Evolutionary conservation across 2,888 invertebrate genomes (phyloP).

Genomic region (Bruchidius siliquastri): DNA sequence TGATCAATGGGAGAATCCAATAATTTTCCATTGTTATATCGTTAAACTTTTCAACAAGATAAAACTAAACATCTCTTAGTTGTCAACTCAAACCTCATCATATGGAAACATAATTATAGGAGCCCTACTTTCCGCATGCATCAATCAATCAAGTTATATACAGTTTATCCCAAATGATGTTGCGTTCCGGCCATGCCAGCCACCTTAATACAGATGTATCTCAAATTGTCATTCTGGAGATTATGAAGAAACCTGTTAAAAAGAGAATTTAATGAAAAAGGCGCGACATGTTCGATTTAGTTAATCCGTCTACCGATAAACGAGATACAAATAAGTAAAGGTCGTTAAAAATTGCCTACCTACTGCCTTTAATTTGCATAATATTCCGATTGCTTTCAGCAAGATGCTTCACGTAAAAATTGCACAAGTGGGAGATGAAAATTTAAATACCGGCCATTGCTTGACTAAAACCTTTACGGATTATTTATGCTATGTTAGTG

Average conservation of each 20-base stretch:
- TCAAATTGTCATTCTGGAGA: background rate
- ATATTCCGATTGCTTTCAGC: background rate
- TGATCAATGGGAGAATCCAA: too few relatives aligned
- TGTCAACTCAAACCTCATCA: too few relatives aligned
- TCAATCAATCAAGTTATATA: too few relatives aligned
- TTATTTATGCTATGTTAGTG: background rate
- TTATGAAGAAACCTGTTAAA: background rate
- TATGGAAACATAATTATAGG: too few relatives aligned
- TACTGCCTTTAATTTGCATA: background rate
- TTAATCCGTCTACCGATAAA: background rate
- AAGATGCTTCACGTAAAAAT: background rate
- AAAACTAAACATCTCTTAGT: too few relatives aligned
- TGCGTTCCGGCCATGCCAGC: too few relatives aligned
- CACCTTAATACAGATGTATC: background rate
- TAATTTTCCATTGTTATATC: too few relatives aligned
- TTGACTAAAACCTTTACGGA: background rate
- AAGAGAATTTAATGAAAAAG: background rate
- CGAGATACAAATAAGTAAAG: background rate
- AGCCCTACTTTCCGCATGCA: too few relatives aligned
- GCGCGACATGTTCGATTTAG: background rate
- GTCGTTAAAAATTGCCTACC: background rate
- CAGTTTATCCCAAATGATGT: too few relatives aligned
- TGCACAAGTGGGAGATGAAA: background rate
- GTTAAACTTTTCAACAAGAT: too few relatives aligned
- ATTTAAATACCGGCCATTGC: background rate